Evolutionary conservation across 2,113 vertebrate species (phyloP), one percentile per base, ranked within the genome.

Genomic region (Ceyx margarethae): DNA sequence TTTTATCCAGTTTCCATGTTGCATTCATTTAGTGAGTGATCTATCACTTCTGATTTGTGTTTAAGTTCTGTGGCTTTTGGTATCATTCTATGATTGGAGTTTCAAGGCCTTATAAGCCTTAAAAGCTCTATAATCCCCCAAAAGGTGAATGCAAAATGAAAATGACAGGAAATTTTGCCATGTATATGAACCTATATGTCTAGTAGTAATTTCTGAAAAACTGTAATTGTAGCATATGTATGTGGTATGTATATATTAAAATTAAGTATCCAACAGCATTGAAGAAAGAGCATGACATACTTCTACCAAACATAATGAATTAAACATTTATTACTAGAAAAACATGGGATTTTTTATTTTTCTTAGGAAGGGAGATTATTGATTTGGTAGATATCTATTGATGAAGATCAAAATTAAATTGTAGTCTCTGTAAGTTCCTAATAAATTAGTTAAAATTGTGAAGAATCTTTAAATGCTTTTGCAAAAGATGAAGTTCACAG

Each of bases 291-390:
- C 15, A 46, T 46, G 11, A 80, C 79, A 54, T 58, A 46, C 20
- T 80, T 80, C 31, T 71, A 28, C 6, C 14, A 73, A 86, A 53
- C 12, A 48, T 15, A 51, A 29, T 35, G 3, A 68, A 60, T 79
- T 23, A 57, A 84, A 64, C 3, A 2, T 50, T 73, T 56, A 33
- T 58, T n/a, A 68, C 13, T 42, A 20, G 28, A 46, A 81, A 74
- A 15, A 0, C 0, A 1, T 25, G 48, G 48, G 31, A n/a, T 2
- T 8, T 5, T 10, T 37, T 22, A 13, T 15, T 85, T 64, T 61
- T 46, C 19, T 45, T 58, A 23, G 3, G 10, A 65, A 69, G 8
- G 43, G 2, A n/a, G 4, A 29, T 35, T 13, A 69, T 61, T 57
- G 4, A 13, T 66, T 75, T 82, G 10, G 5, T 33, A 61, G 16